These are phyloP conservation scores for Calcarius lapponicus DNA, from an alignment of 2,797 vertebrate species.

Conservation along the genomic window DNA sequence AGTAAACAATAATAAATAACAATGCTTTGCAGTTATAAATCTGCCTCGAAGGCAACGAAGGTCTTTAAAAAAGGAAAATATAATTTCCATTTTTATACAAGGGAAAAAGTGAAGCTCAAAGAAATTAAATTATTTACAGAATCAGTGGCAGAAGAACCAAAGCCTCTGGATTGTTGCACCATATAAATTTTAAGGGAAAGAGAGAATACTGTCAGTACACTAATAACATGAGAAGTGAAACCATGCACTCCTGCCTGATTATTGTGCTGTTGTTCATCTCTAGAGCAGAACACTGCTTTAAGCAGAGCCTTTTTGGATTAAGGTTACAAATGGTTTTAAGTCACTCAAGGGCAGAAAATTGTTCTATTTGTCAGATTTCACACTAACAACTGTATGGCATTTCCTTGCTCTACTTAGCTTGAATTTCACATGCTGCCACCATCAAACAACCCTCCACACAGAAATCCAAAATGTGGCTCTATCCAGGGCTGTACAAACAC, in stretches of 20 bases:
- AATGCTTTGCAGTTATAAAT: background rate
- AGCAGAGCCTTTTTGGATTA: constrained; percentile 22
- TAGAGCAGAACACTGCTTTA: background rate
- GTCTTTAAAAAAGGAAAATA: background rate
- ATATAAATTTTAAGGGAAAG: background rate
- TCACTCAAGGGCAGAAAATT: constrained; percentile 7
- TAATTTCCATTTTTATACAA: background rate
- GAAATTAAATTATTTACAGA: background rate
- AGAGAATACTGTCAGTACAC: background rate
- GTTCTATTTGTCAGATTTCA: constrained; percentile 34
- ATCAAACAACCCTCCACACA: background rate
- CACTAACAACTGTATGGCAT: background rate
- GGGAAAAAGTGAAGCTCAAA: background rate
- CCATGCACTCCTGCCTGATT: background rate
- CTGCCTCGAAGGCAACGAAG: background rate
- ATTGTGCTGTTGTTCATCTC: background rate
- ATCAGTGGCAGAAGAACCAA: background rate
- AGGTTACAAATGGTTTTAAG: constrained; percentile 23
- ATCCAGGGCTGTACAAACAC: background rate
- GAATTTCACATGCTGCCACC: background rate
- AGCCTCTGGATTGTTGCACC: background rate
- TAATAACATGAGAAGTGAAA: background rate
- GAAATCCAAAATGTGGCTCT: background rate
- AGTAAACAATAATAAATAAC: background rate
- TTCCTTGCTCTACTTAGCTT: constrained; percentile 8